These are phyloP conservation scores for Xestia ashworthii DNA, from an alignment of 2,888 invertebrate species.

Conservation along the genomic window DNA sequence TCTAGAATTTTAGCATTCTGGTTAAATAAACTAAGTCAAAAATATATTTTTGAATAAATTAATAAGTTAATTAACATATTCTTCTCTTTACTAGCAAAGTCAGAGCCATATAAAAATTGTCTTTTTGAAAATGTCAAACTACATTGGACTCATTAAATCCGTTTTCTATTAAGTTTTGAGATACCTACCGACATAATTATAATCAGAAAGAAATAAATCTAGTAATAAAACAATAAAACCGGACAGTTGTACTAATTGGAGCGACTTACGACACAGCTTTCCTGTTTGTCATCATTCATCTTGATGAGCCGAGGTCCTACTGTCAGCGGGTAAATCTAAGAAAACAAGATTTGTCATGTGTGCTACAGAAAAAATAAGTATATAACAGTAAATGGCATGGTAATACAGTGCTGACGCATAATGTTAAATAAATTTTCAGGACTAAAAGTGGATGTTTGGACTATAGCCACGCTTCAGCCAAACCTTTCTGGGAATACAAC, in stretches of 20 bases:
- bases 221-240: constrained; percentile 39
- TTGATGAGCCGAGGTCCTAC: constrained; percentile 31
- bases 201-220: constrained; percentile 40
- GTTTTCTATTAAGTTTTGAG: constrained; percentile 9
- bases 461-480: too few species aligned
- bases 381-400: neutral
- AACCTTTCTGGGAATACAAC: too few species aligned
- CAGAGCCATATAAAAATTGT: neutral
- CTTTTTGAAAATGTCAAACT: neutral
- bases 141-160: neutral
- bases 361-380: neutral
- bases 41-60: neutral
- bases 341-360: neutral
- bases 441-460: neutral
- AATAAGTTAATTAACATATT: neutral
- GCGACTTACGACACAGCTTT: constrained; percentile 53
- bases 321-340: constrained; percentile 27
- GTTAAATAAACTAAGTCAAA: neutral
- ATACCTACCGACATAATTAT: neutral
- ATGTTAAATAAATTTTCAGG: neutral
- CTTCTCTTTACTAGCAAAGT: neutral
- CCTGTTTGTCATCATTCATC: constrained; percentile 48
- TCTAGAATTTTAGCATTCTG: neutral
- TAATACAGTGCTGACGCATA: neutral
- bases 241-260: constrained; percentile 54